Percentiles rank a stretch among this genome's conserved stretches.
These are phyloP conservation scores for Nemotelus nigrinus DNA, from an alignment of 2,888 invertebrate species.

Conservation along the genomic window DNA sequence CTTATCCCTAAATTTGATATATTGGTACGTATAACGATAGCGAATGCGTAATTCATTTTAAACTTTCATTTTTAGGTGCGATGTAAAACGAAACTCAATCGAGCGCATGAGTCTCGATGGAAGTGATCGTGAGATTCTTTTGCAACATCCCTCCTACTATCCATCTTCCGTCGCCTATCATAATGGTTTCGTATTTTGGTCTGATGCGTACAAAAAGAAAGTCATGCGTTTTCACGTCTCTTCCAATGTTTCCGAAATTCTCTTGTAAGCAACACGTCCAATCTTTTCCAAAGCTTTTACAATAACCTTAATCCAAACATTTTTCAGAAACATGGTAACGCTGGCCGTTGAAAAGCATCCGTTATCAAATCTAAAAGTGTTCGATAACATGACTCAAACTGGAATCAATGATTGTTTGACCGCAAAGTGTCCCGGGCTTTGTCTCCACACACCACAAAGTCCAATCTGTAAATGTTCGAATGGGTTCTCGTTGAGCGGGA, in stretches of 20 bases:
- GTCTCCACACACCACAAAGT: slow-evolving; percentile 71
- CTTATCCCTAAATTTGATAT: too few species aligned
- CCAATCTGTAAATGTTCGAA: slow-evolving; percentile 72
- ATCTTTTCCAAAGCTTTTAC: not conserved
- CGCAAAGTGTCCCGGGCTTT: slow-evolving; percentile 74
- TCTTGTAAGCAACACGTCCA: slow-evolving; percentile 19
- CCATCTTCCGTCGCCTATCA: slow-evolving; percentile 76
- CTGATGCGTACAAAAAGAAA: slow-evolving; percentile 74
- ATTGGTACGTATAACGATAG: too few species aligned
- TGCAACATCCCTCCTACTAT: slow-evolving; percentile 68
- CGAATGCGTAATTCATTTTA: too few species aligned
- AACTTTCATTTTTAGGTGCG: slow-evolving; percentile 67
- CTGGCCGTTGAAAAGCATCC: slow-evolving; percentile 72
- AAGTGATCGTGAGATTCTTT: slow-evolving; percentile 66
- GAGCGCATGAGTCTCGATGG: slow-evolving; percentile 73
- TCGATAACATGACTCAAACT: slow-evolving; percentile 69
- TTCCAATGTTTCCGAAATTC: slow-evolving; percentile 22
- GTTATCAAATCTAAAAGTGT: slow-evolving; percentile 75
- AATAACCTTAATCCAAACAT: not conserved
- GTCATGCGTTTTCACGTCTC: slow-evolving; percentile 67
- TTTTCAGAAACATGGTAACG: slow-evolving; percentile 58
- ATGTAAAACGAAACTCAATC: slow-evolving; percentile 74
- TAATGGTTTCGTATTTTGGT: slow-evolving; percentile 74
- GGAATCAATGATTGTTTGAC: slow-evolving; percentile 63
- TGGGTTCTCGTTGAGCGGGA: slow-evolving; percentile 67